Base-by-base conservation (phyloP, 2,888 invertebrate genomes). In the Rhagophthalmus giganteus region DNA sequence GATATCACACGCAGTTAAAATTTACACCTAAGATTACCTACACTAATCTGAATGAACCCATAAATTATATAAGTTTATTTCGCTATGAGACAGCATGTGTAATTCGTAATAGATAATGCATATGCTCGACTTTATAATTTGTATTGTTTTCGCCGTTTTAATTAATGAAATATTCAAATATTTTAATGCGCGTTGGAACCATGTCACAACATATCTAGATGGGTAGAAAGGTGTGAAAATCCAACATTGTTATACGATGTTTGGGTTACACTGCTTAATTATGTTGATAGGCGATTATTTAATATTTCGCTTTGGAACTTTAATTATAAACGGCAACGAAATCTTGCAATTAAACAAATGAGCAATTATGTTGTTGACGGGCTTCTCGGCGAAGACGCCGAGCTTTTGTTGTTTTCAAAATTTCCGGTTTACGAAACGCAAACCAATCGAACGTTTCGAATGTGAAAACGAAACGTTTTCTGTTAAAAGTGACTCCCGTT, bases 1-100 rank as follows among this genome's bases (percentile, higher is more conserved):
- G 62, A 62, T 68, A 67, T 65, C 66, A 60, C 65, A 65, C 66
- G 66, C 66, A 65, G 61, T 66, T 64, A 61, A 54, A 47, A 47
- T 52, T 41, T 52, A 48, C 51, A 46, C 50, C 56, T 60, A 51
- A 59, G 58, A 60, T 60, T 60, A 56, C n/a, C n/a, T n/a, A n/a
- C 49, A 58, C 38, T 44, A 48, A 54, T 37, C 37, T 34, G 32
- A 26, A 15, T 11, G 27, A 47, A 25, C 31, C 38, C 27, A 24
- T 50, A 44, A 28, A 44, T 44, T 44, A 37, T 27, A 30, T 25
- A 35, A 32, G 37, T 50, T 50, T 44, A 50, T 50, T 42, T 50
- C 38, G 8, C 6, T 24, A 13, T 15, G 10, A 50, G 50, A 38
- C 40, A 35, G 30, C 30, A 28, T 37, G 13, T 37, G 30, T 35